Evolutionary conservation across 1,140 invertebrate species (phyloP).

Genomic region (Caenorhabditis elegans): WBcel235 BX284603.4:4455001-4455500

Average conservation of each 20-base stretch:
- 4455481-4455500: no score
- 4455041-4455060: slow-evolving; percentile 10
- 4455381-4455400: slow-evolving; percentile 14
- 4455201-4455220: slow-evolving; percentile 30
- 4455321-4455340: neutral
- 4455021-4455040: neutral
- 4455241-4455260: slow-evolving; percentile 33
- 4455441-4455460: no score
- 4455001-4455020: slow-evolving; percentile 25
- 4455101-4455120: neutral
- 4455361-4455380: neutral
- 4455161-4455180: slow-evolving; percentile 5
- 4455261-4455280: neutral
- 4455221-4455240: slow-evolving; percentile 28
- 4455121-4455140: no score
- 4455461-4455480: no score
- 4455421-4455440: no score
- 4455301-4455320: no score
- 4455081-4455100: neutral
- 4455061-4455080: neutral
- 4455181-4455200: neutral
- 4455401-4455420: neutral
- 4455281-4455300: neutral
- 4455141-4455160: no score
- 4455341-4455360: neutral